Evolutionary conservation across 2,888 invertebrate genomes (phyloP), one percentile per base, ranked within the genome.

Genomic region (Drosophila neoperkinsi): DNA sequence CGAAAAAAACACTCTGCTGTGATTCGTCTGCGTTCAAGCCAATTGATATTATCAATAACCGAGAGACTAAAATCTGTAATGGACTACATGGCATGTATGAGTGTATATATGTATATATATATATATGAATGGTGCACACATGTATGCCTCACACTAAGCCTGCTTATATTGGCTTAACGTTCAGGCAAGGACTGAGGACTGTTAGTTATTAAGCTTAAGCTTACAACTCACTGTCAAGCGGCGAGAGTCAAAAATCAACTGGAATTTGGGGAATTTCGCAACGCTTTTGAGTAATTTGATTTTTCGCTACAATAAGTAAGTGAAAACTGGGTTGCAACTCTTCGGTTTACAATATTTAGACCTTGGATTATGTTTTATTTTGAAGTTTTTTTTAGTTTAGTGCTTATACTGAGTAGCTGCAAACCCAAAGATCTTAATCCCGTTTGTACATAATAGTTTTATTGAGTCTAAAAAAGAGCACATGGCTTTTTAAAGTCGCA

Each of bases 151-250:
- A 25, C 16, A 30, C 41, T 68, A 52, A 62, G 28, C 49, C 60
- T 52, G 33, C 53, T 64, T 74, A 83, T 81, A 69, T 50, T 57
- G 41, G 60, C 55, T 74, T 83, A 73, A 73, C 65, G 62, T 58
- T 64, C 62, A 65, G 38, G 36, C 53, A 55, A 51, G 34, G 69
- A 49, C 52, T 52, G 30, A 51, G 41, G 67, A 55, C 52, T 59
- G 25, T 31, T 62, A 57, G 62, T 50, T 56, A 51, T 60, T 38
- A 18, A 56, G 57, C 77, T 71, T 63, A 77, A 81, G 65, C 79
- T 52, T 43, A 55, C 43, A 63, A 53, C 55, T 82, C 68, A 46
- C 25, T 77, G 79, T 73, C 72, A 84, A 65, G 33, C 31, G 49
- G 38, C 34, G 52, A 9, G 49, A 28, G 10, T 28, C 11, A 13